A percentile compares a stretch with the other conserved stretches of the same genome.
Evolutionary conservation across 2,113 vertebrate species (phyloP).

Genomic region (Otocyon megalotis): DNA sequence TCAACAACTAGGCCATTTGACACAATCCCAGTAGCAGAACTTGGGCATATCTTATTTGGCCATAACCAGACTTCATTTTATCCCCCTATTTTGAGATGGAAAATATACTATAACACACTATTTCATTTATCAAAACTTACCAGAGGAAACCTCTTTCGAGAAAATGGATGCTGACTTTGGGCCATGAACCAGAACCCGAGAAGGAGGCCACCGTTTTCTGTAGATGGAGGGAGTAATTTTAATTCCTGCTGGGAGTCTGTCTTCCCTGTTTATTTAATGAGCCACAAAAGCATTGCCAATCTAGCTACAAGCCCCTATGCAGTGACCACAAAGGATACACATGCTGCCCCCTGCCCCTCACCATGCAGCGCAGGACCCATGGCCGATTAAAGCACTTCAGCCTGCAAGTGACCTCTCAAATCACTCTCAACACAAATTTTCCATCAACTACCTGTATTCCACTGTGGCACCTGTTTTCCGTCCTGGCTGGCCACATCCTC

Average conservation of each 20-base stretch:
- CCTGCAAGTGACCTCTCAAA: background rate
- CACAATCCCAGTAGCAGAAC: background rate
- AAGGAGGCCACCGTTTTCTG: background rate
- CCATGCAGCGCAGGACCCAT: background rate
- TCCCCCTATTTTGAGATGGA: background rate
- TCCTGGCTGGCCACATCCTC: background rate
- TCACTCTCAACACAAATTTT: background rate
- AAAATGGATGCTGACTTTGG: constrained; percentile 1
- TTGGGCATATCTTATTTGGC: background rate
- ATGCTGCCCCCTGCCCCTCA: background rate
- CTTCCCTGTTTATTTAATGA: background rate
- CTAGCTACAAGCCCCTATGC: background rate
- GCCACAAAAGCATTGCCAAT: background rate
- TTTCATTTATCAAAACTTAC: constrained; percentile 1
- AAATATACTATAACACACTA: background rate
- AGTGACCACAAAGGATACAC: background rate
- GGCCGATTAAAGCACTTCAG: background rate
- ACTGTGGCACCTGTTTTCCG: background rate
- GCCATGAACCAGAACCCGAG: background rate
- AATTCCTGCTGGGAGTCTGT: background rate
- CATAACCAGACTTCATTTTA: background rate
- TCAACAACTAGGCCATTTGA: background rate
- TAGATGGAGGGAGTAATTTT: background rate
- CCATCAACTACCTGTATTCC: background rate
- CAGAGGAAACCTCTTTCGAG: background rate